phyloP scores from a whole-genome alignment of 2,113 vertebrate genomes.

The Engystomops pustulosus region DNA sequence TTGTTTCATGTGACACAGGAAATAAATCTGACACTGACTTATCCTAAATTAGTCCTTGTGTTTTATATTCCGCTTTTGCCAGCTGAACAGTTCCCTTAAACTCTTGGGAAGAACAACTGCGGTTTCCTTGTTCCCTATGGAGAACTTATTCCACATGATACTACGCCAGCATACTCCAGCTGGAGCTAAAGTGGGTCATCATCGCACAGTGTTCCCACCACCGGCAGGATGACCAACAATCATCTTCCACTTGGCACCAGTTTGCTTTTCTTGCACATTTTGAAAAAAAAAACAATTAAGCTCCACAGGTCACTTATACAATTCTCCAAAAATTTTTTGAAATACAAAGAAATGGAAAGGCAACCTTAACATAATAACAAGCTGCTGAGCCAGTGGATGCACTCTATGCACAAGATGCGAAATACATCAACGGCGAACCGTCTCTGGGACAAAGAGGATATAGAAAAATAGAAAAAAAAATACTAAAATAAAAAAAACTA shows the following conservation, averaged over 20 bases:
- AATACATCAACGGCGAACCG: background rate
- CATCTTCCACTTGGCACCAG: conserved; percentile 18
- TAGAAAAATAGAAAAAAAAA: background rate
- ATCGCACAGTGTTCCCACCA: background rate
- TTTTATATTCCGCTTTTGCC: background rate
- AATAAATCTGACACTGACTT: background rate
- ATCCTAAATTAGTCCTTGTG: background rate
- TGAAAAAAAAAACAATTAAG: background rate
- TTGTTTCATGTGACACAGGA: background rate
- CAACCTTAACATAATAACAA: background rate
- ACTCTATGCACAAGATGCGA: background rate
- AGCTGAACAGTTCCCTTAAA: background rate
- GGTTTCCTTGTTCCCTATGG: conserved; percentile 13
- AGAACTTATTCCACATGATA: background rate
- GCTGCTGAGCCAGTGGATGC: background rate
- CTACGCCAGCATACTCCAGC: background rate
- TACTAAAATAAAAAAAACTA: background rate
- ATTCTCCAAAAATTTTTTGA: background rate
- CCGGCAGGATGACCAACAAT: background rate
- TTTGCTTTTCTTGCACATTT: background rate
- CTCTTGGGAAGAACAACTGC: conserved; percentile 10
- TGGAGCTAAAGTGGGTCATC: conserved; percentile 43
- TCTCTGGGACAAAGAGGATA: too few relatives aligned
- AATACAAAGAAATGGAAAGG: background rate
- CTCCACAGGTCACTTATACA: background rate